Percentiles rank a stretch among this genome's conserved stretches.
Conservation (phyloP, 2,888 invertebrate genomes). For the Myathropa florea region DNA sequence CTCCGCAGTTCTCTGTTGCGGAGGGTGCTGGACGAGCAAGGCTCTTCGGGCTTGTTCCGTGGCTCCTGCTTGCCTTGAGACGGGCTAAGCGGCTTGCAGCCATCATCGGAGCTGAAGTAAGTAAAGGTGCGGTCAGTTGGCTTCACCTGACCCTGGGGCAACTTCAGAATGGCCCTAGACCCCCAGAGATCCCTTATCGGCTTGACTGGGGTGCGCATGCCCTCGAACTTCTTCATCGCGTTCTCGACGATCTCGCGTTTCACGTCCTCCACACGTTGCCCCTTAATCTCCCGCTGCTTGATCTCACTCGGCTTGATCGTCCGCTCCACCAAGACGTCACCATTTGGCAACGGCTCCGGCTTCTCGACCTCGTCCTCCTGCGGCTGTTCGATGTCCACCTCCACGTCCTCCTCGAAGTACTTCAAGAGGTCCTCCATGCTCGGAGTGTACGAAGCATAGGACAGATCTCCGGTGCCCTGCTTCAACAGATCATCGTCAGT, state of each 20-base stretch:
- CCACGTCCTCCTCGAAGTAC: constrained; percentile 77
- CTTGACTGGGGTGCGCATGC: background rate
- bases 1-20: background rate
- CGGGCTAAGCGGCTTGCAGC: background rate
- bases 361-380: constrained; percentile 35
- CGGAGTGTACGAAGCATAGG: constrained; percentile 68
- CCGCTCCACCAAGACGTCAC: background rate
- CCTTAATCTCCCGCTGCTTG: constrained; percentile 3
- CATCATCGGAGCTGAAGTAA: too few species aligned
- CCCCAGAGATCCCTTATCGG: background rate
- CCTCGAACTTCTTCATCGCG: constrained; percentile 9
- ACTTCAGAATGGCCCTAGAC: background rate
- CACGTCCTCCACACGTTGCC: background rate
- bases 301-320: constrained; percentile 20
- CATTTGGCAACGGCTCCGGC: background rate
- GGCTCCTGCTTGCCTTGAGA: background rate
- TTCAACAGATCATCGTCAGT: constrained; percentile 75
- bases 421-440: constrained; percentile 76
- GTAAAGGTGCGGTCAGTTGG: too few species aligned
- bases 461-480: constrained; percentile 74
- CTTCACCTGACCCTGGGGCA: background rate
- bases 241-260: background rate
- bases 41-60: background rate
- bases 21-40: background rate
- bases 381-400: constrained; percentile 64